Base-by-base conservation (phyloP, 2,888 invertebrate genomes). In the Mythimna lalbum region DNA sequence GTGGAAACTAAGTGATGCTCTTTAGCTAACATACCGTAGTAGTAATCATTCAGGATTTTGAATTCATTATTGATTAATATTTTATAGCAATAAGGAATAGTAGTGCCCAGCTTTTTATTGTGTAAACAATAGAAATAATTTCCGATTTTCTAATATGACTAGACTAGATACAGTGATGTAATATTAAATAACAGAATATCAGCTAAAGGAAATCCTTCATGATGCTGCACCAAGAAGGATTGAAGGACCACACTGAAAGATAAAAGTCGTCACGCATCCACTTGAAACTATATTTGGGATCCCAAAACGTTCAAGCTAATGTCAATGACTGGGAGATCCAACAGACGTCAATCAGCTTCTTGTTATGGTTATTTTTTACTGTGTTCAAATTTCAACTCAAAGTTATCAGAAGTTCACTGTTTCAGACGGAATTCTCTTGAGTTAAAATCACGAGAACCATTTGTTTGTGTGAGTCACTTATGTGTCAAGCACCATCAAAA, bases 261-360 rank as follows among this genome's bases (percentile, higher is more conserved):
- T 56, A 27, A n/a, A 36, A 56, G 43, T 21, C 12, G 59, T 33
- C 17, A 49, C n/a, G 31, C 19, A 59, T 19, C 47, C 55, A 63
- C 39, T 70, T 21, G 55, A 76, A 39, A 55, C 33, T 80, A 78
- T 76, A 80, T 70, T 76, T 80, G 56, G 59, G 17, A 70, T 14
- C 19, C 23, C 73, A 57, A 70, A 60, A 53, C n/a, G 39, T 65
- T 63, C 31, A 23, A 47, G 56, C 31, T 47, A 27, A 55, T 52
- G 76, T 80, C 81, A 70, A 60, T 70, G 81, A 76, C 81, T 80
- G 59, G 19, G 19, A 59, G 47, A 65, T 43, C 47, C 36, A 62
- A 55, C 61, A 75, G 64, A 80, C 65, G 70, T 78, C 81, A 80
- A 80, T 78, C 69, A 78, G 55, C 55, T 62, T 53, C 49, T 50